Conservation (phyloP, 2,113 vertebrate genomes). For the Channa maculata region DNA sequence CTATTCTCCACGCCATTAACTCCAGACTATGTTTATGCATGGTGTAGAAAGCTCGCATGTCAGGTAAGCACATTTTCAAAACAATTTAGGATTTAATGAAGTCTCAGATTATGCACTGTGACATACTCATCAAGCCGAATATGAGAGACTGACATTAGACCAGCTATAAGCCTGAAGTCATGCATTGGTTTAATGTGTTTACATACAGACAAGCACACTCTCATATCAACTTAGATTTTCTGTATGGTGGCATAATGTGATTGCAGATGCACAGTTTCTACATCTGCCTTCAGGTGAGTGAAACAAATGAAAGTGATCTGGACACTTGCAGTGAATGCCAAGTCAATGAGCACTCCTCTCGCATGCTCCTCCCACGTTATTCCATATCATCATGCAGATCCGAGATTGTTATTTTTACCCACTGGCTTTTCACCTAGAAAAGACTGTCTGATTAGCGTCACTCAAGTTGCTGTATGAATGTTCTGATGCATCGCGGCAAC, state of each 20-base stretch:
- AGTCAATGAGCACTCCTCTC: conserved; percentile 30
- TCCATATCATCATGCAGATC: conserved; percentile 48
- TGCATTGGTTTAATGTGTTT: background rate
- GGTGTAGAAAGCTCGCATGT: conserved; percentile 5
- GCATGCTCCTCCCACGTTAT: conserved; percentile 24
- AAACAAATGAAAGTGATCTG: conserved; percentile 37
- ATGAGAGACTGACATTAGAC: background rate
- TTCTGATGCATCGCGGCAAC: conserved; percentile 40
- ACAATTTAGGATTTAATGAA: conserved; percentile 29
- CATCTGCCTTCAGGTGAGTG: conserved; percentile 33
- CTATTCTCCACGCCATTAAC: conserved; percentile 32
- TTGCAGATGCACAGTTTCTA: background rate
- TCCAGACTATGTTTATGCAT: background rate
- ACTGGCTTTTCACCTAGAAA: conserved; percentile 66
- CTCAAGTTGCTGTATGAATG: conserved; percentile 42
- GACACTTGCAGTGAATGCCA: conserved; percentile 40
- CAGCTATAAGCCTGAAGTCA: conserved; percentile 5
- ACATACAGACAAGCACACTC: background rate
- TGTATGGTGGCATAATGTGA: background rate
- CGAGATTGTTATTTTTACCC: conserved; percentile 37
- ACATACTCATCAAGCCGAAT: background rate
- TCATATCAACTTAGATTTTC: background rate
- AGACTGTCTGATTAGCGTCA: conserved; percentile 58
- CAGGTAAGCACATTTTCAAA: conserved; percentile 38
- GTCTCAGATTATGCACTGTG: background rate